Conservation (phyloP, 2,113 vertebrate genomes). For the Ciconia boyciana region DNA sequence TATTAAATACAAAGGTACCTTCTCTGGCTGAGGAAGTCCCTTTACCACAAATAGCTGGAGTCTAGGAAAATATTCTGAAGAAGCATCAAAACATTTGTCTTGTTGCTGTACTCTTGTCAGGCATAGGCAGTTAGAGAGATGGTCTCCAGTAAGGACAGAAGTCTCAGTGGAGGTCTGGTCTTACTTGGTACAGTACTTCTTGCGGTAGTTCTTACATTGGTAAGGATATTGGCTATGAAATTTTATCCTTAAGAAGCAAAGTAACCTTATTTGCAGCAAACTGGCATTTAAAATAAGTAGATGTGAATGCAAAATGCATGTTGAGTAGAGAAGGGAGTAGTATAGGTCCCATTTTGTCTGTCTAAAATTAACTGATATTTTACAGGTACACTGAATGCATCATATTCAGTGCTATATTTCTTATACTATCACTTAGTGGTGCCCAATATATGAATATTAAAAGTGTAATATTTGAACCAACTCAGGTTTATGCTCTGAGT, state of each 20-base stretch:
- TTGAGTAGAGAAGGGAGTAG: not conserved
- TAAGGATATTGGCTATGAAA: not conserved
- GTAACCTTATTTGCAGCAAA: not conserved
- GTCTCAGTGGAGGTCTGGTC: not conserved
- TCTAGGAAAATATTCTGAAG: not conserved
- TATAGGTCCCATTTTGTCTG: not conserved
- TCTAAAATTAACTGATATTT: not conserved
- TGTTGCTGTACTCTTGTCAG: not conserved
- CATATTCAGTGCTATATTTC: not conserved
- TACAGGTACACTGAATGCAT: not conserved
- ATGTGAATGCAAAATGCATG: not conserved
- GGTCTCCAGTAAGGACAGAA: not conserved
- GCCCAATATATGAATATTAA: not conserved
- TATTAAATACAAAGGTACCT: not conserved
- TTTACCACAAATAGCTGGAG: not conserved
- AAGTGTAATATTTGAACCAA: not conserved
- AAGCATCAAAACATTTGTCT: not conserved
- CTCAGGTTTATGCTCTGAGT: not conserved
- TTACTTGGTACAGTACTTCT: not conserved
- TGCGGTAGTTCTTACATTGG: not conserved
- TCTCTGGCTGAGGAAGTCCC: not conserved
- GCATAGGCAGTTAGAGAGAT: not conserved
- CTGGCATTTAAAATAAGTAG: not conserved
- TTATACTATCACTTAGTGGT: not conserved
- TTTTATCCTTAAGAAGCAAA: not conserved